Conservation (phyloP, 1,140 invertebrate species). For the Drosophila subpulchrella region DNA sequence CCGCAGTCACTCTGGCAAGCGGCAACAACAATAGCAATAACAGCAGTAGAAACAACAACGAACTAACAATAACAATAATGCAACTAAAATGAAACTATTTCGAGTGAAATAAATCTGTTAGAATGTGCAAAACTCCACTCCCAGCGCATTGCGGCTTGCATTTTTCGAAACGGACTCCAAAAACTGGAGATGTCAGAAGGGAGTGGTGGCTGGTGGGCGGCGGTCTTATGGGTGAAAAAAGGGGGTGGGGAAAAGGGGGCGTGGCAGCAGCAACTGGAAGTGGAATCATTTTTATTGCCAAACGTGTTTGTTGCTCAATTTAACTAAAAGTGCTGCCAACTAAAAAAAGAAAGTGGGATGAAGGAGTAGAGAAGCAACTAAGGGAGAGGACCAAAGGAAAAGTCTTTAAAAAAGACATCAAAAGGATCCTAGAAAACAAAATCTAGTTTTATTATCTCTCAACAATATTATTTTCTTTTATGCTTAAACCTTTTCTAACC, state of each 20-base stretch:
- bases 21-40: slow-evolving; percentile 43
- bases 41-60: slow-evolving; percentile 37
- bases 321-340: slow-evolving; percentile 78
- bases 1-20: slow-evolving; percentile 67
- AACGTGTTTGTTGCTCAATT: slow-evolving; percentile 83
- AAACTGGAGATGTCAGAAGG: slow-evolving; percentile 8
- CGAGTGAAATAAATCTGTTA: slow-evolving; percentile 83
- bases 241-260: not conserved
- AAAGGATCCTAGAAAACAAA: not conserved
- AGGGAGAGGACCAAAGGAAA: slow-evolving; percentile 10
- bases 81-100: slow-evolving; percentile 82
- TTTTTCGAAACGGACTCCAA: slow-evolving; percentile 42
- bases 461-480: not conserved
- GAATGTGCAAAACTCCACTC: slow-evolving; percentile 77
- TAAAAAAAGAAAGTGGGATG: slow-evolving; percentile 3
- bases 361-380: not conserved
- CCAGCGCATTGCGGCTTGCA: slow-evolving; percentile 76
- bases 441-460: no score
- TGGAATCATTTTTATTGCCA: slow-evolving; percentile 80
- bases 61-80: slow-evolving; percentile 80
- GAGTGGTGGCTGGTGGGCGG: not conserved
- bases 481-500: no score
- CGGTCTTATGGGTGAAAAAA: not conserved
- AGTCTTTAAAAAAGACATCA: not conserved
- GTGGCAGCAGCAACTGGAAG: slow-evolving; percentile 29